These are phyloP conservation scores for Pristiophorus japonicus DNA, from an alignment of 2,113 vertebrate species.

Conservation along the genomic window DNA sequence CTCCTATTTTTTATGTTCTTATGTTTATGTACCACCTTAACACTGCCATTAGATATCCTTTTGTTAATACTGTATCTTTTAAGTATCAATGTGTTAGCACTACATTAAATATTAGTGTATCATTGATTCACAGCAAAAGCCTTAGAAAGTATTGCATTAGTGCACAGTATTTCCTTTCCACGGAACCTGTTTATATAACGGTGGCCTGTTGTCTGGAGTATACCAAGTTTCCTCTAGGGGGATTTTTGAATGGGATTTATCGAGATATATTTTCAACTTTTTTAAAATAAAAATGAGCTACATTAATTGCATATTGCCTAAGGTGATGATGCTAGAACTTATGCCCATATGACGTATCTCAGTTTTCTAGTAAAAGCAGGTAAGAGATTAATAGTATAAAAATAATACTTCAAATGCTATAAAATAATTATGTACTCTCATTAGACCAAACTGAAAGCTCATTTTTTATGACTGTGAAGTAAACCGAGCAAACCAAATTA, in stretches of 20 bases:
- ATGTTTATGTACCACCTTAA: background rate
- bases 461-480: constrained; percentile 25
- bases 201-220: background rate
- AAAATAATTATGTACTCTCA: background rate
- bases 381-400: constrained; percentile 5
- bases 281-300: background rate
- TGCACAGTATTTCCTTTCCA: background rate
- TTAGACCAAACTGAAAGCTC: constrained; percentile 16
- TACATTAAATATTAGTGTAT: background rate
- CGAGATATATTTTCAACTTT: background rate
- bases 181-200: background rate
- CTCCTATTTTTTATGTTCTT: too few species aligned
- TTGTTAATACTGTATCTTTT: background rate
- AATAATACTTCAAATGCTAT: background rate
- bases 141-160: background rate
- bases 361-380: background rate
- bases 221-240: background rate
- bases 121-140: background rate
- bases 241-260: background rate
- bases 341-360: background rate
- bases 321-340: background rate
- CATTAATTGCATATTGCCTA: background rate
- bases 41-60: background rate
- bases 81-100: background rate
- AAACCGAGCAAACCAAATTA: constrained; percentile 8